phyloP scores from a whole-genome alignment of 2,113 vertebrate genomes.

The Nesospiza acunhae region DNA sequence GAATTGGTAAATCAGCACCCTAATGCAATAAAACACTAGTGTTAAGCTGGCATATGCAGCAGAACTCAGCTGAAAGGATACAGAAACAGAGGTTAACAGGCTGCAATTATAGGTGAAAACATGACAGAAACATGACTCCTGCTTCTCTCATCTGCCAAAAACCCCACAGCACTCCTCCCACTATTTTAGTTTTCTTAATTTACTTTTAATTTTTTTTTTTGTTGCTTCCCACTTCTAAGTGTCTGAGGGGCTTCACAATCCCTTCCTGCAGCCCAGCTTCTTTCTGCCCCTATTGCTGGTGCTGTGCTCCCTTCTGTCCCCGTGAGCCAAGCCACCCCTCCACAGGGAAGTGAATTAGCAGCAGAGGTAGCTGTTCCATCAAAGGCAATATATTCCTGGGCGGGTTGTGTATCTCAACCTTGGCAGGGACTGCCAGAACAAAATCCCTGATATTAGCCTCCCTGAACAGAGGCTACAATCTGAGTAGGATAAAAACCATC shows the following conservation, averaged over 20 bases:
- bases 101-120: neutral
- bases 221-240: neutral
- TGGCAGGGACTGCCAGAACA: slow-evolving; percentile 21
- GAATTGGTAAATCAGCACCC: neutral
- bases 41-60: neutral
- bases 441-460: slow-evolving; percentile 41
- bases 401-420: neutral
- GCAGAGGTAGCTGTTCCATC: neutral
- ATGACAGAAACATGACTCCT: neutral
- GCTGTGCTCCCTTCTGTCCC: neutral
- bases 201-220: neutral
- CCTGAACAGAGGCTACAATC: neutral
- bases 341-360: neutral
- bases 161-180: neutral
- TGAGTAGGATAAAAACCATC: slow-evolving; percentile 26
- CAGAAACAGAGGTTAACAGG: neutral
- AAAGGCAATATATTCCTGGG: neutral
- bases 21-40: neutral
- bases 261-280: neutral
- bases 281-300: accelerated
- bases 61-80: neutral
- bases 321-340: neutral
- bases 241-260: neutral
- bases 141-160: neutral
- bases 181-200: neutral